These are phyloP conservation scores for Leptinotarsa peninsularis DNA, from an alignment of 2,888 invertebrate species.

Conservation along the genomic window DNA sequence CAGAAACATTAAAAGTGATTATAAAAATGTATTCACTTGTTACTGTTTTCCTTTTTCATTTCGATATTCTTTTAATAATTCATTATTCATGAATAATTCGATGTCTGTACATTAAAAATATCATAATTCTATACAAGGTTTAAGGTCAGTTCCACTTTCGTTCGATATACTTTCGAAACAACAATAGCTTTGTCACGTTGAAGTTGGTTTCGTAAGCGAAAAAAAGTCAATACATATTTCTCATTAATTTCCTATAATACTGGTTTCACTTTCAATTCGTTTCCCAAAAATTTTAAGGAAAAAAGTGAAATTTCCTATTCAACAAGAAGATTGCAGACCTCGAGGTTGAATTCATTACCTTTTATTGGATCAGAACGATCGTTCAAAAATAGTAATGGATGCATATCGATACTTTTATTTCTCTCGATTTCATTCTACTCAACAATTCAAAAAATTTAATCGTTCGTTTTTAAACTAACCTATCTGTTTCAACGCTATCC, in stretches of 20 bases:
- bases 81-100: too few species aligned
- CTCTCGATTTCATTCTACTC: too few species aligned
- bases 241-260: constrained; percentile 11
- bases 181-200: constrained; percentile 23
- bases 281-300: not conserved
- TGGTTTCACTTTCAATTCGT: not conserved
- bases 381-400: not conserved
- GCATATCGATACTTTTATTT: too few species aligned
- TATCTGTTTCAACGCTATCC: too few species aligned
- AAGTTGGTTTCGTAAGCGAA: constrained; percentile 12
- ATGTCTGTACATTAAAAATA: too few species aligned
- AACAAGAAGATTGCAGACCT: not conserved
- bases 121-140: not conserved
- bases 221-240: constrained; percentile 6
- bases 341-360: not conserved
- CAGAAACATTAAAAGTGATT: too few species aligned
- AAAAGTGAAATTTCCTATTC: not conserved
- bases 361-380: not conserved
- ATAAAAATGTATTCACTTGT: too few species aligned
- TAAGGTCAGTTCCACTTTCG: constrained; percentile 30
- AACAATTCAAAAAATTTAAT: too few species aligned
- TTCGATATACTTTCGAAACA: not conserved
- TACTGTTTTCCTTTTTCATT: too few species aligned
- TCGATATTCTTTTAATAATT: too few species aligned
- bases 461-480: too few species aligned